Conservation (phyloP, 2,113 vertebrate genomes). For the Dolichallabes microphthalmus region DNA sequence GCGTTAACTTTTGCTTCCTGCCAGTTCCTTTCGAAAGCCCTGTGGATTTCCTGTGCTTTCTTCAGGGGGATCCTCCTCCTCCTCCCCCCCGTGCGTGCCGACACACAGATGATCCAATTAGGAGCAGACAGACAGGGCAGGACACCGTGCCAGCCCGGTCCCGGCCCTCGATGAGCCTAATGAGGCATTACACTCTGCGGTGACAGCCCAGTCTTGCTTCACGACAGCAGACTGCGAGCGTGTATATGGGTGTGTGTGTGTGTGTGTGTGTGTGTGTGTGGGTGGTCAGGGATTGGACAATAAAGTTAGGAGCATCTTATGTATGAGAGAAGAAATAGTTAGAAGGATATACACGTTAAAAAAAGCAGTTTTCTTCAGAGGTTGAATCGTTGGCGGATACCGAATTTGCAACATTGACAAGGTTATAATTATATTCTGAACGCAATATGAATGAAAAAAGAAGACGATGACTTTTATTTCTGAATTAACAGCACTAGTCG, state of each 20-base stretch:
- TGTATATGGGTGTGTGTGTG: conserved; percentile 31
- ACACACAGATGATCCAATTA: conserved; percentile 43
- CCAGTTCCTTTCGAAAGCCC: not conserved
- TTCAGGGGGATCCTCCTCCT: not conserved
- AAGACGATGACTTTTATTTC: not conserved
- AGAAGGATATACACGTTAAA: not conserved
- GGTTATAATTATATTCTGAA: not conserved
- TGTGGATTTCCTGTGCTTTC: not conserved
- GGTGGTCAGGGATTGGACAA: conserved; percentile 3
- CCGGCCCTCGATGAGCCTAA: conserved; percentile 56
- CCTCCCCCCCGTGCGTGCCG: not conserved
- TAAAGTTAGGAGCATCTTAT: conserved; percentile 14
- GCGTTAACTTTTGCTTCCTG: not conserved
- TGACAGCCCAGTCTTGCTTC: conserved; percentile 47
- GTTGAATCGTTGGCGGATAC: too few relatives aligned
- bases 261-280: conserved; percentile 31
- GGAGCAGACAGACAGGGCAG: conserved; percentile 38
- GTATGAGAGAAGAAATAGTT: not conserved
- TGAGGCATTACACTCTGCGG: conserved; percentile 57
- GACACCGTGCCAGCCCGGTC: conserved; percentile 11
- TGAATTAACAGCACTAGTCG: not conserved
- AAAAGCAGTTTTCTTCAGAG: not conserved
- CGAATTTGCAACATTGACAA: not conserved
- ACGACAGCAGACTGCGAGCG: conserved; percentile 37
- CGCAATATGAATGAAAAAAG: not conserved